These are phyloP conservation scores for Antheraea assamensis DNA, from an alignment of 2,888 invertebrate species.

Conservation along the genomic window DNA sequence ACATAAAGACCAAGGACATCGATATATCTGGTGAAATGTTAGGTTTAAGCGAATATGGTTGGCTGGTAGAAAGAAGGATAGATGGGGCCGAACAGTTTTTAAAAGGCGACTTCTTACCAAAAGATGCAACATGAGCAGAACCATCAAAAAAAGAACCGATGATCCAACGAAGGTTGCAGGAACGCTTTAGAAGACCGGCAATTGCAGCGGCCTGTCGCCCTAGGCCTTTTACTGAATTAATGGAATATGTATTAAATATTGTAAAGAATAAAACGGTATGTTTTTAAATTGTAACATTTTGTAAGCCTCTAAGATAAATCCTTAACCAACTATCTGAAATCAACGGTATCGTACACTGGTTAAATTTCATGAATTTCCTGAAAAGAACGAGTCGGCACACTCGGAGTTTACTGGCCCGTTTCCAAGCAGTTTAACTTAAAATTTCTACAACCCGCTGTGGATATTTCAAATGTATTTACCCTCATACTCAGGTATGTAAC, in stretches of 20 bases:
- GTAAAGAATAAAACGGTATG: not conserved
- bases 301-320: not conserved
- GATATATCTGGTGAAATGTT: too few species aligned
- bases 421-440: constrained; percentile 10
- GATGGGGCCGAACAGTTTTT: too few species aligned
- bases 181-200: too few species aligned
- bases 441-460: constrained; percentile 8
- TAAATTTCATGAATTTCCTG: not conserved
- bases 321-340: not conserved
- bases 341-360: not conserved
- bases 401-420: not conserved
- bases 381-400: not conserved
- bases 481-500: not conserved
- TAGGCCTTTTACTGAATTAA: too few species aligned
- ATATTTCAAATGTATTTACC: constrained; percentile 10
- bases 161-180: too few species aligned
- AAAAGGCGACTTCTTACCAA: too few species aligned
- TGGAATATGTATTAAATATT: not conserved
- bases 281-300: not conserved
- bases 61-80: too few species aligned
- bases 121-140: too few species aligned
- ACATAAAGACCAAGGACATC: too few species aligned
- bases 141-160: too few species aligned
- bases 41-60: too few species aligned
- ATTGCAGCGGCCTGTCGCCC: too few species aligned